Evolutionary conservation across 2,888 invertebrate species (phyloP), one percentile per base, ranked within the genome.

Genomic region (Eugnorisma glareosa): DNA sequence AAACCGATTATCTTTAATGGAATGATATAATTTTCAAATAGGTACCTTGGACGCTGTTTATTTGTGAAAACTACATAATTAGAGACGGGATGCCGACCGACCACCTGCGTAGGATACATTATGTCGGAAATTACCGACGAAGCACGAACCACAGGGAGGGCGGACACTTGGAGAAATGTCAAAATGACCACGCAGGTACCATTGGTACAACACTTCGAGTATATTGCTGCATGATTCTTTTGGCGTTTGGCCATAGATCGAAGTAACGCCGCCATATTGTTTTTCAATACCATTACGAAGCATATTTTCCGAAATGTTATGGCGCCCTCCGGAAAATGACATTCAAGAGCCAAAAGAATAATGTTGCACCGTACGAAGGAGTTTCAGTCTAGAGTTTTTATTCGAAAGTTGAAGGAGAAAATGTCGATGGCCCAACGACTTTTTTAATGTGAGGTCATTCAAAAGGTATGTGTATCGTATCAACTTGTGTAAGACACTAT

Each of bases 51-150:
- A 66, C 74, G 76, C 75, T 85, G 86, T 88, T 90, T 91, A 91
- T 91, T 91, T 88, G 89, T 89, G 88, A 90, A 89, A 90, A 90
- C 75, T 83, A 87, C 81, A 88, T 90, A 88, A 90, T 91, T 89
- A 91, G 79, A 88, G 86, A 79, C 79, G 57, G 77, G 75, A 79
- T 54, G 83, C 77, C 84, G 77, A 59, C 75, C 83, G 92, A 89
- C 92, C 92, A 92, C 92, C 92, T 86, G 89, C 89, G 85, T 86
- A 79, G 89, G 81, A 83, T 70, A 87, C 85, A 90, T 91, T 91
- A 88, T 75, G 75, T 86, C 66, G 81, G 82, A 90, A 88, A 89
- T 89, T 82, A 89, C 85, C 73, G 72, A 82, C 81, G 76, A 73
- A 80, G 80, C 83, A 79, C 79, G 75, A 85, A 87, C 87, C 87